Evolutionary conservation across 2,888 invertebrate species (phyloP), one percentile per base, ranked within the genome.

Genomic region (Pycnomerus fuliginosus): DNA sequence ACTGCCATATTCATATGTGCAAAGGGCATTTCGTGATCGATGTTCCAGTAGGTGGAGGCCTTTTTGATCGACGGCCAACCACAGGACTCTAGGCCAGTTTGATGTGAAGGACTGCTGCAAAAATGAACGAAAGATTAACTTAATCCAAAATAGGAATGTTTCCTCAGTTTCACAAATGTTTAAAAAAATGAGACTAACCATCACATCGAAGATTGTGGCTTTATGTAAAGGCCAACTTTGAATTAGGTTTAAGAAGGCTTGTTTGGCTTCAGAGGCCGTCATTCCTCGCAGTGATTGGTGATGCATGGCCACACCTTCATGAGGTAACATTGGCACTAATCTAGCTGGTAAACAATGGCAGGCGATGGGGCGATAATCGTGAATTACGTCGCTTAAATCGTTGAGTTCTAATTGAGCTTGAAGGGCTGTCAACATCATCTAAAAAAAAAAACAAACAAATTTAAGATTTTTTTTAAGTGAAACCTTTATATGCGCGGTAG

Each of bases 161-260:
- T 27, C n/a, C n/a, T n/a, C n/a, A n/a, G n/a, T n/a, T 34, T 33
- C 29, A 16, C 20, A 24, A n/a, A 25, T 13, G 20, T 38, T 29
- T 29, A 8, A 12, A 17, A 3, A 2, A 24, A n/a, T 33, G 23
- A 16, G 29, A 69, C 78, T 76, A 66, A 90, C 90, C 85, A 91
- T 90, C 25, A 96, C 95, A 70, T 95, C 94, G 69, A 92, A 96
- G 63, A 96, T 89, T 31, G 93, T 93, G 10, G 95, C 93, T 54
- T 89, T 82, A 52, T 94, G 91, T 38, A 96, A 77, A 16, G 93
- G 93, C 95, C 95, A 96, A 52, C 90, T 90, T 68, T 90, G 87
- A 50, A 96, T 90, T 13, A 96, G 79, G 67, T 94, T 93, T 36
- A 96, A 80, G 68, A 96, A 94, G 4, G 93, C 86, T 68, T 93